Evolutionary conservation across 2,113 vertebrate genomes (phyloP), one percentile per base, ranked within the genome.

Genomic region (Brachypteracias leptosomus): DNA sequence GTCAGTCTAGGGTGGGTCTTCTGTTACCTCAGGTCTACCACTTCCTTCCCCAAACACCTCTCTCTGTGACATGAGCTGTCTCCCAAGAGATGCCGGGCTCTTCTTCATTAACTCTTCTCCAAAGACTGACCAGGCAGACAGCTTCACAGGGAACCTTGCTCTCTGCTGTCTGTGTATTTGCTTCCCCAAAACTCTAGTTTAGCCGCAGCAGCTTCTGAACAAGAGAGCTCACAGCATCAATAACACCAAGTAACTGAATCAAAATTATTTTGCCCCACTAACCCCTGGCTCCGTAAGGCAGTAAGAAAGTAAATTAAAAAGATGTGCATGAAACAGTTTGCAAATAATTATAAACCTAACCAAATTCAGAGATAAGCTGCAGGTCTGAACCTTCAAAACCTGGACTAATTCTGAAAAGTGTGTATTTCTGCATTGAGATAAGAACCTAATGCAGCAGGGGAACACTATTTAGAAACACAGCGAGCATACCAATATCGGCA

Each of bases 221-320:
- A 81, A 67, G 62, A 22, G 29, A 57, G 66, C 76, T 93, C 78
- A 33, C 33, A 75, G 71, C 70, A 89, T 61, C 88, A 88, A n/a
- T 35, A 94, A 77, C 36, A 84, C n/a, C 0, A 0, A 86, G 59
- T 35, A 80, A 90, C 40, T 28, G 65, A 82, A 36, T 80, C 63
- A 21, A 66, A 96, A 91, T 91, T 20, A 76, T 71, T 80, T 66
- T 88, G 65, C 55, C 40, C 86, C 85, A 11, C n/a, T 91, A 87
- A 85, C 46, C 52, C 40, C 49, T 93, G 76, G 49, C 19, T 79
- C 66, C 47, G 77, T 6, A 91, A 59, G 19, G 57, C 51, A 83
- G 21, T 49, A 89, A 84, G 36, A 74, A 95, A 96, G 90, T 42
- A 89, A 96, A 97, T 94, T 58, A 77, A 94, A 68, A 96, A 85